Evolutionary conservation across 2,888 invertebrate species (phyloP), one percentile per base, ranked within the genome.

Genomic region (Phyllotreta cruciferae): DNA sequence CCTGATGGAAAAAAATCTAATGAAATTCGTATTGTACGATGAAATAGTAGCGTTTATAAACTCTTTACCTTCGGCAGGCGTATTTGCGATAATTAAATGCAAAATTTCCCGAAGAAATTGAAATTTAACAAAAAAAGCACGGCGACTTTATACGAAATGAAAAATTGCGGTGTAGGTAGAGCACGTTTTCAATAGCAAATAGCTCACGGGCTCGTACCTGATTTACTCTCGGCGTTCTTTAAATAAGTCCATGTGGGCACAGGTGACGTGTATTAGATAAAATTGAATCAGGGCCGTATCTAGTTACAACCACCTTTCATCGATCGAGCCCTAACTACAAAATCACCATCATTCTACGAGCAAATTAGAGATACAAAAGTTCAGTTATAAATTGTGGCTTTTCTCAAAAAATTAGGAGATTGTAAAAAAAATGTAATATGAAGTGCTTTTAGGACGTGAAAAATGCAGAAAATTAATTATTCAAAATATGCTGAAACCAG

Each of bases 101-200:
- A 24, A 24, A 24, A 24, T 24, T 24, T 24, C 24, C 24, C 24
- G 24, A 24, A 24, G 24, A 24, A 24, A 24, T 24, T 24, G 24
- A 24, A 24, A 24, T 24, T 24, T 24, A 24, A 24, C 24, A 24
- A 24, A 24, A 24, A 24, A 24, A 24, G 24, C 24, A 24, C 24
- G 24, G 24, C 24, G 24, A 24, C 24, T 24, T 24, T 24, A 24
- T 24, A 24, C 24, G 24, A 24, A 24, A 24, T 24, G 24, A 49
- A 35, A 49, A 49, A 49, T 49, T 49, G 10, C 6, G 35, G 11
- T 9, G 49, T 49, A 49, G 35, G 49, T 35, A 49, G 35, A 49
- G 49, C 49, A 49, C 49, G 49, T 49, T 49, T 49, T 49, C 49
- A 49, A 49, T 49, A 49, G 49, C 49, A 49, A 49, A 49, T 49